These are phyloP conservation scores for Selenia dentaria DNA, from an alignment of 2,888 invertebrate genomes.

Conservation along the genomic window DNA sequence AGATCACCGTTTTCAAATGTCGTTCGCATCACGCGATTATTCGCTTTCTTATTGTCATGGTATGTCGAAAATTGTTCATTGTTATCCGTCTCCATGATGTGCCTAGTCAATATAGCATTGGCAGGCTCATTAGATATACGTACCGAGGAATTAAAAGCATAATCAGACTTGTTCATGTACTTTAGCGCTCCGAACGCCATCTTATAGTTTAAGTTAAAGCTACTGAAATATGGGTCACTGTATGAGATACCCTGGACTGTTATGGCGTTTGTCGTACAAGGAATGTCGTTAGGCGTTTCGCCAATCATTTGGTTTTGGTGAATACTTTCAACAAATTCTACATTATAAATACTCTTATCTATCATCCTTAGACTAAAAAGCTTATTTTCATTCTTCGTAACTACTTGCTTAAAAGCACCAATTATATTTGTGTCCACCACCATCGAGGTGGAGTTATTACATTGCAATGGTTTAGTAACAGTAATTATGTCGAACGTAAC, in stretches of 20 bases:
- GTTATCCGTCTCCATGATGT: constrained; percentile 36
- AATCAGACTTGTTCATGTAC: constrained; percentile 86
- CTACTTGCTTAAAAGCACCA: constrained; percentile 84
- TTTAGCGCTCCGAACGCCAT: constrained; percentile 82
- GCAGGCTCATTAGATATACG: constrained; percentile 82
- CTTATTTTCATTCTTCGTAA: constrained; percentile 83
- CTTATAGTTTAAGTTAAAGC: constrained; percentile 85
- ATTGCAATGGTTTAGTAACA: constrained; percentile 86
- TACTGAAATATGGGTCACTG: constrained; percentile 85
- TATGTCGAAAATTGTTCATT: constrained; percentile 65
- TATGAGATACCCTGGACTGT: constrained; percentile 86
- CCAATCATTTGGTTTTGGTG: constrained; percentile 85
- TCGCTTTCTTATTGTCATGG: constrained; percentile 80
- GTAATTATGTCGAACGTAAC: constrained; percentile 83
- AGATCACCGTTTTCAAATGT: constrained; percentile 78
- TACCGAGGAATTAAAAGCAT: constrained; percentile 86
- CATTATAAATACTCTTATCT: constrained; percentile 85
- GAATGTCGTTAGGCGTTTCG: constrained; percentile 84
- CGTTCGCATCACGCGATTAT: constrained; percentile 51
- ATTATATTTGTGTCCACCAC: constrained; percentile 84
- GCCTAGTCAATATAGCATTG: constrained; percentile 43
- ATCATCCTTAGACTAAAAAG: constrained; percentile 83
- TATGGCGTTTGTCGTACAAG: constrained; percentile 85
- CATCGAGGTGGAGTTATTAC: constrained; percentile 86
- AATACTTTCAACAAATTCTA: constrained; percentile 84